Conservation (phyloP, 2,888 invertebrate species). For the Caenorhabditis sp. region DNA sequence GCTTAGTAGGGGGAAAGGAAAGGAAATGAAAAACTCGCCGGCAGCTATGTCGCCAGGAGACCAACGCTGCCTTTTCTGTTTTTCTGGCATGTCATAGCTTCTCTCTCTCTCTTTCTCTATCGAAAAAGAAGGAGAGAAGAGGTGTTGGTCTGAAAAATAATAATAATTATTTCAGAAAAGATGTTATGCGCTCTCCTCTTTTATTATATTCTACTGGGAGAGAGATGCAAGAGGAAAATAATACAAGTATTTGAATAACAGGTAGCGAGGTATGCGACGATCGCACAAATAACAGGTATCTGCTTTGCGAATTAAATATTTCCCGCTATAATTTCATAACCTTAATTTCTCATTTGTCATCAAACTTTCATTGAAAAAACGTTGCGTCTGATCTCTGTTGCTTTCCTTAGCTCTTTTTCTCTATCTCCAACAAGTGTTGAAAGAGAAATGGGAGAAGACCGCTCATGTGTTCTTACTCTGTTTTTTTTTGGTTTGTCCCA, state of each 20-base stretch:
- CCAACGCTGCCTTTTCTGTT: constrained; percentile 13
- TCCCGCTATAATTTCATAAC: too few species aligned
- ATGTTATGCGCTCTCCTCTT: not conserved
- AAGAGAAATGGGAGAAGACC: constrained; percentile 8
- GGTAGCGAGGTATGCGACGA: not conserved
- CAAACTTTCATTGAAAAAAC: not conserved
- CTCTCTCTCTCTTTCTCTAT: too few species aligned
- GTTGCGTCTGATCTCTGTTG: constrained; percentile 22
- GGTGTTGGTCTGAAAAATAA: constrained; percentile 38
- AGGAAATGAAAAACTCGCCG: too few species aligned
- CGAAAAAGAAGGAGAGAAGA: not conserved
- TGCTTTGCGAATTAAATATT: constrained; percentile 17
- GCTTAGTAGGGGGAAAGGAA: constrained; percentile 1
- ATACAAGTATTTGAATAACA: not conserved
- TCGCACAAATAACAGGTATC: constrained; percentile 12
- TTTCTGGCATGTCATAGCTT: not conserved
- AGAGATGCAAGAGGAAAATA: not conserved
- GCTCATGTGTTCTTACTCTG: constrained; percentile 30
- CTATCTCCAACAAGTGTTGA: constrained; percentile 17
- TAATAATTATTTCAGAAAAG: constrained; percentile 12
- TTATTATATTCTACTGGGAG: not conserved
- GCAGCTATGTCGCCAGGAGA: constrained; percentile 27
- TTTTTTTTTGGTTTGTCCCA: constrained; percentile 22
- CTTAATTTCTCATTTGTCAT: too few species aligned
- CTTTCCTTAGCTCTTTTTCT: not conserved